Percentiles rank a stretch among this genome's conserved stretches.
Evolutionary conservation across 35 echinoderm and acorn worm species (phyloP).

Genomic region (Heliocidaris tuberculata): DNA sequence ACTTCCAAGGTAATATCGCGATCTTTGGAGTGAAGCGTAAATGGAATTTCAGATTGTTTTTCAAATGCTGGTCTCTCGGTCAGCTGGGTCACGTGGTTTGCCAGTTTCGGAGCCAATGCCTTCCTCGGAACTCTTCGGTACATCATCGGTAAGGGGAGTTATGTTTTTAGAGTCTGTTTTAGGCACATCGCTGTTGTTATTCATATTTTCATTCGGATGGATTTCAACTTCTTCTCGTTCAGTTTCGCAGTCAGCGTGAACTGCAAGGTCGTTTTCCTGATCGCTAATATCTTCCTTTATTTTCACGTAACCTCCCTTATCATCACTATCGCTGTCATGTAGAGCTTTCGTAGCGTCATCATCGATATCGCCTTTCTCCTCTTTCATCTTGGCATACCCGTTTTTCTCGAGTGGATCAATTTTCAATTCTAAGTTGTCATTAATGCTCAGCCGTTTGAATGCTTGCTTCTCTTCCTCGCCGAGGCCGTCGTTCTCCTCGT

Average conservation of each 20-base stretch:
- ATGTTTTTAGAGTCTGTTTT: neutral
- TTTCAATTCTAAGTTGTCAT: neutral
- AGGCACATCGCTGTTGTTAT: slow-evolving; percentile 5
- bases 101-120: neutral
- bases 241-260: neutral
- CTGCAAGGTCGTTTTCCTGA: neutral
- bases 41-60: neutral
- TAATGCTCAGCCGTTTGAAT: neutral
- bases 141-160: neutral
- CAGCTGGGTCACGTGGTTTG: neutral
- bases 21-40: neutral
- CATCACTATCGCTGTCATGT: neutral
- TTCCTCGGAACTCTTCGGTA: neutral
- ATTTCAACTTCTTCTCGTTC: neutral
- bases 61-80: neutral
- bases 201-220: slow-evolving; percentile 29
- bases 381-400: neutral
- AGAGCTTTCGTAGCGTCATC: neutral
- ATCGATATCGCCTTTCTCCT: neutral
- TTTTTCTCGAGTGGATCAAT: neutral
- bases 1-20: neutral
- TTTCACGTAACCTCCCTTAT: neutral
- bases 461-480: neutral
- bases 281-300: neutral
- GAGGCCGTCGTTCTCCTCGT: neutral